Conservation (phyloP, 1,140 invertebrate genomes). For the Glomeris maerens region DNA sequence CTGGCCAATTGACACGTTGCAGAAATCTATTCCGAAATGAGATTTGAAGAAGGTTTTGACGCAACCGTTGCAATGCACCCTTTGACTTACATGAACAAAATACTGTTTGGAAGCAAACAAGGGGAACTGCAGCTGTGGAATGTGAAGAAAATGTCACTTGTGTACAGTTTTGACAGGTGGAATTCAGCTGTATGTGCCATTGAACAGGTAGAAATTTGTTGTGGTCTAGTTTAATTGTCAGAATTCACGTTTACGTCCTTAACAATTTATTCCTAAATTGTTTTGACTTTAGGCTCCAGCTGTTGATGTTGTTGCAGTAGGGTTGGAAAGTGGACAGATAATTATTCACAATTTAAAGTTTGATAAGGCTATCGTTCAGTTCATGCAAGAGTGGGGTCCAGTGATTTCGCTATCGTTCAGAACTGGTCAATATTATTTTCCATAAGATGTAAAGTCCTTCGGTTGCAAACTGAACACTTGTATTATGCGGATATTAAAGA, state of each 20-base stretch:
- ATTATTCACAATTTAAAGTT: conserved; percentile 75
- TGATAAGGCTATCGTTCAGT: conserved; percentile 70
- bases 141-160: conserved; percentile 54
- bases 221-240: conserved; percentile 6
- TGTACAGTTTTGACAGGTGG: conserved; percentile 73
- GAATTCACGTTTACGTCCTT: conserved; percentile 9
- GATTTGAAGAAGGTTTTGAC: conserved; percentile 55
- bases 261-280: no score
- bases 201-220: conserved; percentile 38
- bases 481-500: conserved; percentile 40
- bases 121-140: conserved; percentile 85
- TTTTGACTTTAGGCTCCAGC: conserved; percentile 63
- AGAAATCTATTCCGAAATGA: conserved; percentile 33
- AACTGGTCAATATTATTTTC: conserved; percentile 36
- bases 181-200: conserved; percentile 49
- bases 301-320: conserved; percentile 75
- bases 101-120: conserved; percentile 79
- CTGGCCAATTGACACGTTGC: conserved; percentile 10
- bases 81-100: conserved; percentile 84
- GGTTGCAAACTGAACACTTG: neutral
- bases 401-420: conserved; percentile 72
- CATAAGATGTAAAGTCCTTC: conserved; percentile 12
- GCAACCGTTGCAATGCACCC: conserved; percentile 73
- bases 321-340: conserved; percentile 64
- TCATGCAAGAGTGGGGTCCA: conserved; percentile 83